Base-by-base conservation (phyloP, 53 echinoderm and acorn worm genomes). In the Zoroaster sp. region DNA sequence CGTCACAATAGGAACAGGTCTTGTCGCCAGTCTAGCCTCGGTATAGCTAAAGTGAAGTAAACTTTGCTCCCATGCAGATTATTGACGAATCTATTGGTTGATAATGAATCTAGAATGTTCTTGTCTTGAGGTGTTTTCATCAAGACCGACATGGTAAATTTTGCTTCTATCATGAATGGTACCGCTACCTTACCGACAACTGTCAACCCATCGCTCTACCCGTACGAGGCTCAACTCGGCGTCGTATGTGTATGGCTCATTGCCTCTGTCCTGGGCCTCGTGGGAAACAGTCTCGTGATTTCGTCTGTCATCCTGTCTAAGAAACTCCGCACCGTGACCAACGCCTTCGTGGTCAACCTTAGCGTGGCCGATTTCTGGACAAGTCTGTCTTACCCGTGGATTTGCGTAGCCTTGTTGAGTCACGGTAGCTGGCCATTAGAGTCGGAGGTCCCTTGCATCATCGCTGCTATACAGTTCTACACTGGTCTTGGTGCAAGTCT, bases 401-500 rank as follows among this genome's bases (percentile, higher is more conserved):
- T 45, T 17, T 45, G 44, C 14, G 51, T 76, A 1, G 77, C 77
- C 7, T 2, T 1, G 31, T 21, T 9, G 14, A 28, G 31, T 46
- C 17, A 17, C 3, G 28, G 31, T 15, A 3, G 37, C 40, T 40
- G 42, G 37, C 74, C 23, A 5, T 73, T 40, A 13, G 66, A 35
- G 4, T 30, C 53, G 13, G 23, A 54, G 8, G 54, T 54, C 5
- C 54, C 54, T 21, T 54, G 54, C 23, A 5, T 6, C 5, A 54
- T 54, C 13, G 54, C 54, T 3, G 54, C 54, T 2, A 8, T 54
- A 8, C 54, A 54, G 54, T 54, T 54, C 23, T 52, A 52, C 52
- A 53, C 53, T 20, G 52, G 92, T 54, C 36, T 92, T 11, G 80
- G 88, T 18, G 68, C 73, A 36, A 92, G 92, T 79, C 49, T 88